Evolutionary conservation across 2,797 vertebrate species (phyloP).

Genomic region (Oreochromis mossambicus): DNA sequence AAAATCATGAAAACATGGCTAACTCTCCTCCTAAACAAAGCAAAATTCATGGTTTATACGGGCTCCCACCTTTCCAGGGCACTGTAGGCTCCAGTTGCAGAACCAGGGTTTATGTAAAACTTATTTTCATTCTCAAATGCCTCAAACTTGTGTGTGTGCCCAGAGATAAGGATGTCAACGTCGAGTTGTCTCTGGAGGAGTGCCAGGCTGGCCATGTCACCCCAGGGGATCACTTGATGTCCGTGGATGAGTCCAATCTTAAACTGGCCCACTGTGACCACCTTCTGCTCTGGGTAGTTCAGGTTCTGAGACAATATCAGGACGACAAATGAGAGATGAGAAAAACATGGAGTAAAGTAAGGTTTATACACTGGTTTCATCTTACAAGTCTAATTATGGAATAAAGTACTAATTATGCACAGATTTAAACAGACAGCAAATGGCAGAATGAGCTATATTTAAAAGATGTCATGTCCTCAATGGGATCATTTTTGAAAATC

Average conservation of each 20-base stretch:
- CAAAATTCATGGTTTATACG: not conserved
- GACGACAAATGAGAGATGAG: not conserved
- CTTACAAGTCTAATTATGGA: not conserved
- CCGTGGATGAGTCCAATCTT: conserved; percentile 98
- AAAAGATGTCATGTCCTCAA: not conserved
- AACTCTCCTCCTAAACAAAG: not conserved
- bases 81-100: conserved; percentile 95
- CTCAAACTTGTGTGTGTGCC: conserved; percentile 98
- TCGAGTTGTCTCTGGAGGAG: conserved; percentile 95
- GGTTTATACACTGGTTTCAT: not conserved
- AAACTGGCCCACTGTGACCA: conserved; percentile 98
- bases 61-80: conserved; percentile 86
- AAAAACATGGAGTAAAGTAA: not conserved
- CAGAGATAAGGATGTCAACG: conserved; percentile 98
- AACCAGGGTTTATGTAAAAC: conserved; percentile 99
- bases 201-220: conserved; percentile 95
- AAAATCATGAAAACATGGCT: not conserved
- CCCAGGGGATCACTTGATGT: conserved; percentile 98
- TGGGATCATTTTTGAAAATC: not conserved
- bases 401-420: not conserved
- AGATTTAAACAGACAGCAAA: not conserved
- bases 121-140: conserved; percentile 99
- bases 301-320: conserved; percentile 79
- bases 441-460: not conserved
- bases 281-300: conserved; percentile 98